phyloP scores from a whole-genome alignment of 2,113 vertebrate genomes.

The Montifringilla adamsi region DNA sequence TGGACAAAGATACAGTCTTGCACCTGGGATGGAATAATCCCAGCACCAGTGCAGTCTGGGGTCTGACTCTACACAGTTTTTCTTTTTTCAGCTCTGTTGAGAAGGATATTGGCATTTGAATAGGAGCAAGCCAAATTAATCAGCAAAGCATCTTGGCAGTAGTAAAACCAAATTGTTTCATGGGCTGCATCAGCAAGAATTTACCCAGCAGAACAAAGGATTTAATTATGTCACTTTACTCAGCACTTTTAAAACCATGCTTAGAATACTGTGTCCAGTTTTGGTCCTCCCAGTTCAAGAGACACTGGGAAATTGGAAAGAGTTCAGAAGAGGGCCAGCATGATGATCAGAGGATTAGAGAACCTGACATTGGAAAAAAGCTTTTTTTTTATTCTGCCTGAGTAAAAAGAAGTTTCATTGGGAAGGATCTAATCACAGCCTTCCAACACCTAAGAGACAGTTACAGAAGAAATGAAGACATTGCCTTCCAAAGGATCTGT shows the following conservation, averaged over 20 bases:
- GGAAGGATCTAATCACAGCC: background rate
- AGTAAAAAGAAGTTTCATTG: background rate
- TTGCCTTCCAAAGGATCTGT: background rate
- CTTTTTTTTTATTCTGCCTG: background rate
- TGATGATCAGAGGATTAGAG: background rate
- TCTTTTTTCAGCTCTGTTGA: background rate
- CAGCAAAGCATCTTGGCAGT: background rate
- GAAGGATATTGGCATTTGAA: background rate
- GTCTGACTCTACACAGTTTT: background rate
- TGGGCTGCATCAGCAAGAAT: background rate
- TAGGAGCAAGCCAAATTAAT: background rate
- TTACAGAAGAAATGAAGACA: background rate
- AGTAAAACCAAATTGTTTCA: background rate
- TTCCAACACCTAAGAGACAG: background rate
- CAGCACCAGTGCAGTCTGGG: background rate
- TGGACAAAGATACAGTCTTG: background rate
- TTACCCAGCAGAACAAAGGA: background rate
- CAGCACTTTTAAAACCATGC: background rate
- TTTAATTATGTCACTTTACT: background rate
- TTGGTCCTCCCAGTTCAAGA: background rate
- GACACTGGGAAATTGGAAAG: background rate
- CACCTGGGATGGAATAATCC: background rate
- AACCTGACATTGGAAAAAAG: background rate
- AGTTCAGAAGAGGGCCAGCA: background rate
- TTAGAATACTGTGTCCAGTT: background rate